Percentiles rank a stretch among this genome's conserved stretches.
phyloP scores from a whole-genome alignment of 35 echinoderm and acorn worm genomes.

The Ophiothrix spiculata region DNA sequence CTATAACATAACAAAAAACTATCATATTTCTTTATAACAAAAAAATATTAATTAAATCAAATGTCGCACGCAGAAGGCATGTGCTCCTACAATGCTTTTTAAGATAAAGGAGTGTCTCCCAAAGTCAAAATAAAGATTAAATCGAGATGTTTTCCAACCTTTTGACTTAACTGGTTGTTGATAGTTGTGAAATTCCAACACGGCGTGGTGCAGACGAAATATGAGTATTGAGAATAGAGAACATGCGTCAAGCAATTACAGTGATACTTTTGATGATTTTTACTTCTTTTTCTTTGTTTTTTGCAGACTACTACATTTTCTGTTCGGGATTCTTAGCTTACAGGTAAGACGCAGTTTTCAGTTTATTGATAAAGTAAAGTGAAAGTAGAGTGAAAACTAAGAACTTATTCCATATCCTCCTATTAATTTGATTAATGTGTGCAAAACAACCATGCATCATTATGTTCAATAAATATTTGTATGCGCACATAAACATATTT shows the following conservation, averaged over 20 bases:
- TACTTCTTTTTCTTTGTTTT: background rate
- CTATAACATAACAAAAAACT: background rate
- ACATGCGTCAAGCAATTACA: background rate
- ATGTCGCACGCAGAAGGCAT: background rate
- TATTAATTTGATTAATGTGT: too few species aligned
- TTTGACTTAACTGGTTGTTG: background rate
- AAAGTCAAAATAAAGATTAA: too few species aligned
- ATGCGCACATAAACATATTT: too few species aligned
- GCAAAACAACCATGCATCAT: too few species aligned
- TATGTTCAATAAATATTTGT: too few species aligned
- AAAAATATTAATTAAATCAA: background rate
- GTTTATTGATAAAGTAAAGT: too few species aligned
- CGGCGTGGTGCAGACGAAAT: background rate
- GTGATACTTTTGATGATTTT: too few species aligned
- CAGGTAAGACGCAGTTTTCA: too few species aligned
- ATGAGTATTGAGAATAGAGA: background rate
- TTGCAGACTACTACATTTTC: constrained; percentile 6
- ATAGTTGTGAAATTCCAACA: background rate
- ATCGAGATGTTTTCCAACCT: background rate
- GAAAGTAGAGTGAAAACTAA: too few species aligned
- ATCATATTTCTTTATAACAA: background rate
- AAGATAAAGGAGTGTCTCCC: too few species aligned
- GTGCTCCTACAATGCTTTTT: too few species aligned
- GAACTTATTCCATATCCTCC: too few species aligned
- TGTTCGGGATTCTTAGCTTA: constrained; percentile 9